Base-by-base conservation (phyloP, 2,113 vertebrate genomes). In the Pterocles orientalis region DNA sequence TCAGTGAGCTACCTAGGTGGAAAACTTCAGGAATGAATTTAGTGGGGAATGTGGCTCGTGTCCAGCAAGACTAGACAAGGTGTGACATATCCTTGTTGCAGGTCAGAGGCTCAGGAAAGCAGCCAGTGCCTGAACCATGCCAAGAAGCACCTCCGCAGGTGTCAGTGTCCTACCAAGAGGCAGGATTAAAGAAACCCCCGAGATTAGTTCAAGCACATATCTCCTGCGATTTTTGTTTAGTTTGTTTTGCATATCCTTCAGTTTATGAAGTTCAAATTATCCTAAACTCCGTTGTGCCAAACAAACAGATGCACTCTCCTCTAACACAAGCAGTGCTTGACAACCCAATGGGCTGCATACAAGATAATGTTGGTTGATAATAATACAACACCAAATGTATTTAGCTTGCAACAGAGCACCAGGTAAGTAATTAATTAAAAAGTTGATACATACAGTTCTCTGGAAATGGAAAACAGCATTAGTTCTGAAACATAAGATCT, bases 141-240 rank as follows among this genome's bases (percentile, higher is more conserved):
- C 96, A 96, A 95, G 94, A 95, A 96, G 68, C 10, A 13, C 82
- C 81, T 78, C 77, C 94, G 71, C 76, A 76, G 85, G 83, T 95
- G 92, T 77, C 94, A 93, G 84, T 60, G 66, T 92, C 68, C 81
- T 86, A n/a, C 86, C 45, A 70, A 78, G 65, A 56, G 20, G 24
- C 28, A 72, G 65, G 87, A 95, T 86, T 86, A 94, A 95, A 93
- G 77, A 83, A 96, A 92, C 94, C 92, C 51, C 91, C 92, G 4
- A 51, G 23, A 24, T 82, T 89, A 95, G 93, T 34, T 94, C 95
- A 92, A 97, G 61, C 89, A 88, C 60, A 26, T 82, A 73, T 21
- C 41, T 61, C 28, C 88, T 82, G 68, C 66, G 69, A 70, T 79
- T 88, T 94, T 96, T 70, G 13, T 91, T 73, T 36, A 34, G 36